Conservation (phyloP, 2,797 vertebrate species). For the Peromyscus aztecus region DNA sequence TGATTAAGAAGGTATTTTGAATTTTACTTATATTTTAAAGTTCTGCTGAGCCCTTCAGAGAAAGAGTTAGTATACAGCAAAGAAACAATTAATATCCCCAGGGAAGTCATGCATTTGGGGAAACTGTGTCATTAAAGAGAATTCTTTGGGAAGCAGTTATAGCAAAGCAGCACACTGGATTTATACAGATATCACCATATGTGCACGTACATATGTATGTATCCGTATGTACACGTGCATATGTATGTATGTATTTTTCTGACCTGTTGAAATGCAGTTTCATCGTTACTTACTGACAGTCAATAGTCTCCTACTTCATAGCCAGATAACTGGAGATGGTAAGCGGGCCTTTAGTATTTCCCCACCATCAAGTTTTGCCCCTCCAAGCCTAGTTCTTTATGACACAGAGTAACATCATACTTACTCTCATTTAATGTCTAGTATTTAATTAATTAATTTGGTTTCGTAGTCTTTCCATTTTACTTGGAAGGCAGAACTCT, state of each 20-base stretch:
- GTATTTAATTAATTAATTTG: not conserved
- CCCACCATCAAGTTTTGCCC: not conserved
- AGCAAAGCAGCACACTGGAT: not conserved
- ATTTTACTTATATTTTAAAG: not conserved
- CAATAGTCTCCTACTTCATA: not conserved
- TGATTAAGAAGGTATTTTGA: not conserved
- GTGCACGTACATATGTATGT: not conserved
- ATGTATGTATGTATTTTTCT: not conserved
- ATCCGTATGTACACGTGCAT: accelerated
- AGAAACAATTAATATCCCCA: not conserved
- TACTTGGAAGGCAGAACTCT: not conserved
- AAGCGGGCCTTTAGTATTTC: not conserved
- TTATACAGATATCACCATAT: not conserved
- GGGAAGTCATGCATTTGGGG: not conserved
- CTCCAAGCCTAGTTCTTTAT: not conserved
- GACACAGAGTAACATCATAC: not conserved
- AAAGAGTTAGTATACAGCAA: not conserved
- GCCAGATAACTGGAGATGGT: not conserved
- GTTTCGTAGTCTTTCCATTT: not conserved
- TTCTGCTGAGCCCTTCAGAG: not conserved
- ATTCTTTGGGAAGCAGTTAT: not conserved
- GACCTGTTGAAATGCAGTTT: not conserved
- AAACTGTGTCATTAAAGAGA: not conserved
- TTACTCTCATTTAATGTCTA: not conserved
- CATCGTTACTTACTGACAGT: not conserved